Evolutionary conservation across 2,888 invertebrate species (phyloP).

Genomic region (Himalopsyche anomala): DNA sequence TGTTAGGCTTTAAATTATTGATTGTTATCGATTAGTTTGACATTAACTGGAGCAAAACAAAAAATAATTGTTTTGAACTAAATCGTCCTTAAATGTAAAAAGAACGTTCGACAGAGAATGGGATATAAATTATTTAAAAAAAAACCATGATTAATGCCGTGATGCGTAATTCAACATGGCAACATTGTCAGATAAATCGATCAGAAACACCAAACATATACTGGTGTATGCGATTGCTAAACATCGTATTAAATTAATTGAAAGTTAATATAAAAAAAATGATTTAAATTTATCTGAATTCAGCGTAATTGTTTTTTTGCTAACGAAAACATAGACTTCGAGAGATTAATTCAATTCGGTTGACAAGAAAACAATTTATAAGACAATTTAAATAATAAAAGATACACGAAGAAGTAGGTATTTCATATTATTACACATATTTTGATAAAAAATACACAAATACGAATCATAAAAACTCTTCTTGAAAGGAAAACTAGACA

Average conservation of each 20-base stretch:
- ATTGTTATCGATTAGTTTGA: background rate
- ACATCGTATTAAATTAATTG: background rate
- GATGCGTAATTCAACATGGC: background rate
- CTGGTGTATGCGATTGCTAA: background rate
- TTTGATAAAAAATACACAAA: too few species aligned
- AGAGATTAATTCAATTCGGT: too few species aligned
- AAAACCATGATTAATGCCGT: background rate
- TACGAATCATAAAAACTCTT: too few species aligned
- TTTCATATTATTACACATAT: too few species aligned
- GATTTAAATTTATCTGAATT: too few species aligned
- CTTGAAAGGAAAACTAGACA: too few species aligned
- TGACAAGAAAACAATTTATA: too few species aligned
- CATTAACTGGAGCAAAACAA: background rate
- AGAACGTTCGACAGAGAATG: background rate
- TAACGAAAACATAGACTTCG: too few species aligned
- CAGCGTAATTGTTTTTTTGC: too few species aligned
- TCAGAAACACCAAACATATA: background rate
- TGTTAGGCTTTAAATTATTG: background rate
- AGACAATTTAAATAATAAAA: too few species aligned
- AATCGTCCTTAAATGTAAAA: constrained; percentile 17
- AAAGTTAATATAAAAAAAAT: too few species aligned
- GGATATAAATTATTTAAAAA: background rate
- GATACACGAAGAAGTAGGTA: too few species aligned
- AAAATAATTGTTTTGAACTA: constrained; percentile 1
- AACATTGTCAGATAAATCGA: constrained; percentile 8